Base-by-base conservation (phyloP, 2,888 invertebrate genomes). In the Macrosoma leucophasiata region DNA sequence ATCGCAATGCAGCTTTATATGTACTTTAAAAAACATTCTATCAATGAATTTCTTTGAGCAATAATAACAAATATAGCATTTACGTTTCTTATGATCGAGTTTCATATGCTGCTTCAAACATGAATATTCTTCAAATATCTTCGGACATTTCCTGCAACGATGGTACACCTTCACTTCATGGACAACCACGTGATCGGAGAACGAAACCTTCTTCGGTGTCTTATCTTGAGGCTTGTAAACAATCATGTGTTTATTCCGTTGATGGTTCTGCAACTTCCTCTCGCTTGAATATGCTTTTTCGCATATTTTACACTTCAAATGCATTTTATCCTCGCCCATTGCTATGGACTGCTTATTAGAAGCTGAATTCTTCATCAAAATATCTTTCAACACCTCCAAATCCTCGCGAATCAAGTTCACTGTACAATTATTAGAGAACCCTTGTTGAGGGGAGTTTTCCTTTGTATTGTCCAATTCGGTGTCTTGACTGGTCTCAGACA, bases 21-120 rank as follows among this genome's bases (percentile, higher is more conserved):
- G 82, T 0, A 76, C 63, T 58, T 82, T 82, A 18, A 82, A 82
- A 18, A 78, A 67, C 49, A 63, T 71, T 20, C 78, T 58, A 36
- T 81, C 76, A 1, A 61, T 59, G 39, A 81, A 82, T 4, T 62
- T 68, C 37, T 68, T 79, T 5, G 55, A 50, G 36, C 82, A 84
- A 33, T 79, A 82, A 39, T 76, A 48, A 37, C 82, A 84, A n/a
- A 76, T 70, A 33, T 81, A 84, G 29, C 73, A 72, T 49, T 74
- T 81, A 4, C 76, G 66, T 43, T 79, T 82, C 41, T 67, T 77
- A 32, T 84, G 82, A 1, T 46, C 41, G 1, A 47, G 45, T 37
- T 66, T 76, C 56, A 62, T 73, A 13, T 82, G 84, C 0, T 13
- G 26, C 32, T 69, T 73, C 1, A 84, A 42, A 0, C 50, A 48